Conservation (phyloP, 1,140 invertebrate genomes). For the Rhizoglyphus robini region DNA sequence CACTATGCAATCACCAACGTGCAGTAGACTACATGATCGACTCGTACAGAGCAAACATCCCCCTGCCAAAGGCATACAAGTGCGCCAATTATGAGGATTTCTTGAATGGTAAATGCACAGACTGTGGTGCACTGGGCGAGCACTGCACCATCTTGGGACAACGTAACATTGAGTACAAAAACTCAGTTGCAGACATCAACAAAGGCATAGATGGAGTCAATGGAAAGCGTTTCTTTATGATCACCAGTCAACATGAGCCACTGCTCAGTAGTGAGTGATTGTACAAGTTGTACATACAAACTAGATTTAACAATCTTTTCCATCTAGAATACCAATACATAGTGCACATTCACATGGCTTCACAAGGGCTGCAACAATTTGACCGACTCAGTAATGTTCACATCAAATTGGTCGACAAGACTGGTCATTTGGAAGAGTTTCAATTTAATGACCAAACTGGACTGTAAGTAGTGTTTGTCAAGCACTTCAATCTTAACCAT, state of each 20-base stretch:
- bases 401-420: no score
- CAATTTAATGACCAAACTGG: no score
- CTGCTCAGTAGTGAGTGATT: slow-evolving; percentile 19
- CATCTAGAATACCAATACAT: no score
- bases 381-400: no score
- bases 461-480: no score
- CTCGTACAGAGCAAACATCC: slow-evolving; percentile 45
- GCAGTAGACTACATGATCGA: slow-evolving; percentile 70
- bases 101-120: slow-evolving; percentile 25
- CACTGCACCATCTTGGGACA: slow-evolving; percentile 25
- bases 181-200: not conserved
- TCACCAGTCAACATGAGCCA: slow-evolving; percentile 1
- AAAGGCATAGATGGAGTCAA: not conserved
- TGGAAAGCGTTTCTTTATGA: slow-evolving; percentile 17
- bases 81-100: slow-evolving; percentile 27
- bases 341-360: no score
- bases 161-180: slow-evolving; percentile 20
- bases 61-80: slow-evolving; percentile 22
- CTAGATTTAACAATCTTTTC: no score
- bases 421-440: no score
- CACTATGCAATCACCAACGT: slow-evolving; percentile 72
- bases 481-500: no score
- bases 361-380: no score
- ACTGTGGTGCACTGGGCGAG: slow-evolving; percentile 25
- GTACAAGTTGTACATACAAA: no score